Evolutionary conservation across 1,140 invertebrate species (phyloP).

Genomic region (Mamestra configurata): DNA sequence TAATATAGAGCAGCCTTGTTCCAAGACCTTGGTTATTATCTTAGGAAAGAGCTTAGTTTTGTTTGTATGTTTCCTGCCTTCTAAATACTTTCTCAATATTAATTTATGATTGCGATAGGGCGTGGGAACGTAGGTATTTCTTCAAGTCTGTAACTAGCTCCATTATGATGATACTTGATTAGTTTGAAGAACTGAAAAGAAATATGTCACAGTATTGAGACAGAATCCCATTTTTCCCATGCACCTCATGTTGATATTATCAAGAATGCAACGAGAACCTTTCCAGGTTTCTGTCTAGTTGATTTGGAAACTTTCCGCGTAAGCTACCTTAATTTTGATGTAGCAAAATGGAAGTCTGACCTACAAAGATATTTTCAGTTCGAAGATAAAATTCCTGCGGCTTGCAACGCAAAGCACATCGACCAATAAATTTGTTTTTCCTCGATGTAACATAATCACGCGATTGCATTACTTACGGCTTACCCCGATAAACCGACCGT

Average conservation of each 20-base stretch:
- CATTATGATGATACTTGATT: background rate
- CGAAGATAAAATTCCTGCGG: background rate
- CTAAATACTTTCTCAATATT: background rate
- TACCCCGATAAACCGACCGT: slow-evolving; percentile 29
- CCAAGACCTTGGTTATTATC: slow-evolving; percentile 24
- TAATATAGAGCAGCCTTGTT: slow-evolving; percentile 20
- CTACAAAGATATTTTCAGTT: too few species aligned
- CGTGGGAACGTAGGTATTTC: background rate
- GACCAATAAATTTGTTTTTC: background rate
- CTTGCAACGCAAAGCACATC: background rate
- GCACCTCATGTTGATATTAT: too few species aligned
- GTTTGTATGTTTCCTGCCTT: background rate
- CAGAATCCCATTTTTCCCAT: background rate
- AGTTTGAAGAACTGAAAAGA: background rate
- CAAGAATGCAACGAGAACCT: too few species aligned
- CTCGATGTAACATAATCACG: slow-evolving; percentile 15
- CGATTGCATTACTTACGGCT: background rate
- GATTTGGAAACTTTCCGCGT: too few species aligned
- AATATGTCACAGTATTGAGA: background rate
- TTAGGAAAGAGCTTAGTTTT: slow-evolving; percentile 8
- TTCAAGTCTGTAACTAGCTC: background rate
- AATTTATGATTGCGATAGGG: slow-evolving; percentile 8
- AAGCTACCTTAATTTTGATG: too few species aligned
- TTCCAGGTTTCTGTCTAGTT: too few species aligned
- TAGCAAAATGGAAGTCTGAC: too few species aligned